Base-by-base conservation (phyloP, 2,888 invertebrate genomes). In the Yponomeuta evonymella region DNA sequence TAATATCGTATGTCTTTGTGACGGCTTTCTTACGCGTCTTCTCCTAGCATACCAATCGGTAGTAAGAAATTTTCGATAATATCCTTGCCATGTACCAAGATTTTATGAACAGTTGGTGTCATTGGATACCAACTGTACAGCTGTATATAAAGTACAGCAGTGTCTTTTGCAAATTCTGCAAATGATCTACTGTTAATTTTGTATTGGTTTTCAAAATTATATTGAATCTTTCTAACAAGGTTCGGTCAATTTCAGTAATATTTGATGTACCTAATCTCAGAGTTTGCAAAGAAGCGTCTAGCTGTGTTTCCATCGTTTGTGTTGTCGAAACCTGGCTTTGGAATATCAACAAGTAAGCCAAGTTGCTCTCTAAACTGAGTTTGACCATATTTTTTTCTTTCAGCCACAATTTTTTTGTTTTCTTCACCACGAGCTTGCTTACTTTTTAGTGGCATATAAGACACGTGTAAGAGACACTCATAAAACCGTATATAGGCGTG, bases 21-120 rank as follows among this genome's bases (percentile, higher is more conserved):
- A 8, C 73, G 62, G 33, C 72, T 72, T 68, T 73, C 72, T 10
- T 71, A 58, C 10, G 73, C 72, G 73, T 79, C 79, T 72, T 78
- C 77, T 6, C 75, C 75, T 29, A 75, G 72, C 65, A 75, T 75
- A 6, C 79, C 78, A 23, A 79, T 77, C 9, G 78, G 77, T 10
- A 79, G 63, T 48, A 78, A 51, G 23, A 76, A 73, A 68, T 76
- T 29, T 66, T 75, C 64, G 15, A 79, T 76, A 10, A 78, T 70
- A n/a, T n/a, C 67, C 5, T 74, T 65, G 23, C 75, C 74, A 72
- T 79, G 76, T 9, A 75, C 73, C 70, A 78, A 71, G n/a, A 78
- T 71, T 72, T 78, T 79, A 66, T 79, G 79, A 67, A 80, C 71
- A 12, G 78, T 76, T 30, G 76, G 75, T 9, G 76, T 73, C 78